These are phyloP conservation scores for Forbesichthys papilliferus DNA, from an alignment of 2,113 vertebrate genomes.

Conservation along the genomic window DNA sequence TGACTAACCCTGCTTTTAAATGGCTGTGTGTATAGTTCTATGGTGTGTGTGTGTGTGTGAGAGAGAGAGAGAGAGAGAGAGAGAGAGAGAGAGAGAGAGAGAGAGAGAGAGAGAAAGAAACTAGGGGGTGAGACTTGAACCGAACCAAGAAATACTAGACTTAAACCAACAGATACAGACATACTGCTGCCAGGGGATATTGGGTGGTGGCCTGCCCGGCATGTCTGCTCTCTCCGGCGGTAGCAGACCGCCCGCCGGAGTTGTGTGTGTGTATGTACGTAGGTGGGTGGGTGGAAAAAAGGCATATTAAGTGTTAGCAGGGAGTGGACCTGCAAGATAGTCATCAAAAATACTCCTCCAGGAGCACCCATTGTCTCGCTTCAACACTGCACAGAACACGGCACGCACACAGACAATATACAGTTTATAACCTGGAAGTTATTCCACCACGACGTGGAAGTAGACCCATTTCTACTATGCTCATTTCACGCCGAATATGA, in stretches of 20 bases:
- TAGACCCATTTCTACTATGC: neutral
- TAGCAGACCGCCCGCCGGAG: constrained; percentile 28
- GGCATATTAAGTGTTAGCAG: constrained; percentile 55
- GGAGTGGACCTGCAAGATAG: constrained; percentile 32
- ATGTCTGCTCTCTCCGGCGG: constrained; percentile 1
- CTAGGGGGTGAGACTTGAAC: neutral
- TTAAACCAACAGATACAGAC: neutral
- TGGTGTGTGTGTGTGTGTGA: too few species aligned
- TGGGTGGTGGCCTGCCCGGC: constrained; percentile 21
- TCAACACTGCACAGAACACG: constrained; percentile 4
- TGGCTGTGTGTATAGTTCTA: neutral
- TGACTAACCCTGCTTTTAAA: neutral
- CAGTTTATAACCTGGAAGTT: constrained; percentile 44
- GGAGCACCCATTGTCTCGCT: constrained; percentile 1
- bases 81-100: neutral
- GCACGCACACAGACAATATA: constrained; percentile 10
- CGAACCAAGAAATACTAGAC: neutral
- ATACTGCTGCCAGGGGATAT: neutral
- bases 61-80: too few species aligned
- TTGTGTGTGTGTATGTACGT: too few species aligned
- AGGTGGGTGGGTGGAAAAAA: constrained; percentile 52
- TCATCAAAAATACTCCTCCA: constrained; percentile 54
- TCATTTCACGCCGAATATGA: too few species aligned
- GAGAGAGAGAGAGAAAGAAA: constrained; percentile 17
- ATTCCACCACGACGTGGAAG: constrained; percentile 43